Conservation (phyloP, 2,113 vertebrate genomes). For the Dermatemys mawii region DNA sequence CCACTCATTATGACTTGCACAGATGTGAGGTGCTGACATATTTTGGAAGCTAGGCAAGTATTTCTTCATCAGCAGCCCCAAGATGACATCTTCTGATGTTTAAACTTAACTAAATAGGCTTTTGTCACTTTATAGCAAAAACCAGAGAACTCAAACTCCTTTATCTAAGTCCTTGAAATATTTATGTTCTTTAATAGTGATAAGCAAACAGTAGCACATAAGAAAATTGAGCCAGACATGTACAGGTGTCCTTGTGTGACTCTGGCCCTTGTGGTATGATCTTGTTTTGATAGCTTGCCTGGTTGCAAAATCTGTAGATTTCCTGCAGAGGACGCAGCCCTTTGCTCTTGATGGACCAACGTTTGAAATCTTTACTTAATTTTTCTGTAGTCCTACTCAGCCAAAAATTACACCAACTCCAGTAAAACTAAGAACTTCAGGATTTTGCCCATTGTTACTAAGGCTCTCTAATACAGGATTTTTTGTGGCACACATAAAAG, state of each 20-base stretch:
- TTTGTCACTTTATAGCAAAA: neutral
- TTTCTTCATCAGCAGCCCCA: neutral
- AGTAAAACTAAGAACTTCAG: neutral
- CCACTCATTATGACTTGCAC: neutral
- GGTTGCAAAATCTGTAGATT: neutral
- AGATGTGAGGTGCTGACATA: neutral
- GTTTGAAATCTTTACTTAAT: neutral
- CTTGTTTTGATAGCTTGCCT: constrained; percentile 7
- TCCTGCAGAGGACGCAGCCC: neutral
- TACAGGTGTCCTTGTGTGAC: neutral
- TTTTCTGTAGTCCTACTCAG: neutral
- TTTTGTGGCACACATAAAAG: neutral
- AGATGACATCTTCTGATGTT: neutral
- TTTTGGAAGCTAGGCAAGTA: neutral
- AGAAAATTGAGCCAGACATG: neutral
- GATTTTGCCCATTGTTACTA: neutral
- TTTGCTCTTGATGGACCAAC: neutral
- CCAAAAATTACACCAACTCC: neutral
- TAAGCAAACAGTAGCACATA: neutral
- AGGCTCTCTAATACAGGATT: neutral
- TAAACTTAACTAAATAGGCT: neutral
- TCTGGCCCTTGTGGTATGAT: neutral
- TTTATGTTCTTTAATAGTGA: neutral
- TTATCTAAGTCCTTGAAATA: neutral
- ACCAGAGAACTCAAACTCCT: neutral